phyloP scores from a whole-genome alignment of 2,797 vertebrate species.

The Melanotaenia pygmaea region DNA sequence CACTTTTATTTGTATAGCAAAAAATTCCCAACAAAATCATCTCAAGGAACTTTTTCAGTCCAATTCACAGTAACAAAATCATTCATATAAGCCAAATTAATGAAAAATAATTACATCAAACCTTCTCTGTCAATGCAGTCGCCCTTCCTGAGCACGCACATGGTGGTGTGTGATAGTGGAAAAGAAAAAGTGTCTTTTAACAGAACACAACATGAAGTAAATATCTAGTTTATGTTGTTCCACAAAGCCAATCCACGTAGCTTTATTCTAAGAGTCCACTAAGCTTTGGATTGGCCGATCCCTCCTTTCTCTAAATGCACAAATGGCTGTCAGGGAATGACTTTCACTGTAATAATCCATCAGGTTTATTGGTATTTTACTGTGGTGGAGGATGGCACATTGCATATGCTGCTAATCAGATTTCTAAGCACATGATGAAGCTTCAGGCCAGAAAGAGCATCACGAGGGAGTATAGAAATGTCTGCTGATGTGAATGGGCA shows the following conservation, averaged over 20 bases:
- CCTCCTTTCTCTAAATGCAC: not conserved
- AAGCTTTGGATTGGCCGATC: not conserved
- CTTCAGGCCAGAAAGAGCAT: not conserved
- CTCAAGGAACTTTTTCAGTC: not conserved
- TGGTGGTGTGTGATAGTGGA: no score
- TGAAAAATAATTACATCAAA: no score
- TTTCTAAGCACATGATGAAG: slow-evolving; percentile 18
- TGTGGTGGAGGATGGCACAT: not conserved
- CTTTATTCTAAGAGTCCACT: not conserved
- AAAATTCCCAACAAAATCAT: not conserved
- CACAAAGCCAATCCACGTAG: not conserved
- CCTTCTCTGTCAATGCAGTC: no score
- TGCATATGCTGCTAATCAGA: not conserved
- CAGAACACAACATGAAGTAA: no score
- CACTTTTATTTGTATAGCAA: no score
- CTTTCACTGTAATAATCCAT: not conserved
- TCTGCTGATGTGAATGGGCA: slow-evolving; percentile 1
- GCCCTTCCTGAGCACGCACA: no score
- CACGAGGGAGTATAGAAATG: not conserved
- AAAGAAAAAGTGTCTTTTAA: no score
- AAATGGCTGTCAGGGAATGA: not conserved
- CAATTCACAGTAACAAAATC: not conserved
- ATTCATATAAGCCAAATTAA: no score
- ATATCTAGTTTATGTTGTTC: no score
- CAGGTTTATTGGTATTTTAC: not conserved